Base-by-base conservation (phyloP, 2,113 vertebrate genomes). In the Catagonus wagneri region DNA sequence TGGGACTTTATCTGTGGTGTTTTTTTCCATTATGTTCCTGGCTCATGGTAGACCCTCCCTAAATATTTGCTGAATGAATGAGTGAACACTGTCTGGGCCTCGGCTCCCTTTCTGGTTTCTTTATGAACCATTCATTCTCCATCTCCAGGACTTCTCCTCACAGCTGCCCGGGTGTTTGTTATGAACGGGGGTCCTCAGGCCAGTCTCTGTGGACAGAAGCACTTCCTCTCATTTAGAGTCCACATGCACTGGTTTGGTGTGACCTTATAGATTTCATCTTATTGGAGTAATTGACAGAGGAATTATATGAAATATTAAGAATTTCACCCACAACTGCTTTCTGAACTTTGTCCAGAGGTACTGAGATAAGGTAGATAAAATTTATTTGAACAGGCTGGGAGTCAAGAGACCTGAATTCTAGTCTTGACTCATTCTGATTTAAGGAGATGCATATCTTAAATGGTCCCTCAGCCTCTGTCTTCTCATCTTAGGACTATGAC, bases 321-420 rank as follows among this genome's bases (percentile, higher is more conserved):
- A 69, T 68, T 81, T 86, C 85, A 6, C 32, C 39, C 44, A 36
- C 12, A 78, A 39, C 29, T 83, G 4, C 54, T 88, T 83, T 88
- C 52, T 95, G 65, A 94, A 83, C 81, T 68, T 52, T 78, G 17
- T 79, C 20, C 88, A 68, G 54, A 76, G 15, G 58, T 32, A 91
- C 61, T 23, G 25, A 87, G 44, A 76, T 83, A 61, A 95, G 56
- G 22, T 61, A 93, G 56, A 75, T n/a, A 81, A 81, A 81, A 78
- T 95, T 39, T 61, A 68, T 83, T 60, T 52, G 36, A 84, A 66
- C 68, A 50, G 68, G 71, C 61, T 80, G 32, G 56, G 58, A 83
- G 54, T 84, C 80, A n/a, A 80, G 75, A 94, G 52, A 44, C 58
- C 50, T 74, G 39, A 86, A 52, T 93, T 89, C 66, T 93, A 68